Percentiles rank a stretch among this genome's conserved stretches.
phyloP scores from a whole-genome alignment of 2,888 invertebrate genomes.

The Drosophila pullipes region DNA sequence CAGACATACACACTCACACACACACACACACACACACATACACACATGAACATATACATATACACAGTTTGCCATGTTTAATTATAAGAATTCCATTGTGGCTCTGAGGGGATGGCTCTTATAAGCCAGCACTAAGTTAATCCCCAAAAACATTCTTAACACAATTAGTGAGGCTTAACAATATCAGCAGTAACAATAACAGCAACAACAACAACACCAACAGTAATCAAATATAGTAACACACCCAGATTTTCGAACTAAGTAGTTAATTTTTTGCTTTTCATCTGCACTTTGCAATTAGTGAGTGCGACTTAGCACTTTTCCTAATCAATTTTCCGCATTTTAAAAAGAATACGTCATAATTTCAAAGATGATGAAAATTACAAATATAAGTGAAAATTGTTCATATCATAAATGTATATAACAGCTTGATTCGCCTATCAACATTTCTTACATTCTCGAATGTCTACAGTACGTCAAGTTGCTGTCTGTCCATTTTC shows the following conservation, averaged over 20 bases:
- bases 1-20: background rate
- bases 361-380: background rate
- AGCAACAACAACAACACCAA: background rate
- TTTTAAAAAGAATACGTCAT: background rate
- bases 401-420: too few relatives aligned
- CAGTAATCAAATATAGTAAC: background rate
- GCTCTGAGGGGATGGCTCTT: background rate
- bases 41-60: too few relatives aligned
- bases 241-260: background rate
- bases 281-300: background rate
- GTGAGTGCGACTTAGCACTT: background rate
- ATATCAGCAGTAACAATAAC: background rate
- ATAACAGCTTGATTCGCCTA: background rate
- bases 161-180: conserved; percentile 5
- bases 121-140: conserved; percentile 11
- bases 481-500: background rate
- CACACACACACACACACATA: background rate
- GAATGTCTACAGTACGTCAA: background rate
- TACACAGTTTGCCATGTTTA: conserved; percentile 3
- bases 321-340: background rate
- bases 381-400: too few relatives aligned
- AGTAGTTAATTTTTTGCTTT: background rate
- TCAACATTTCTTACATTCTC: background rate
- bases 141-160: conserved; percentile 13
- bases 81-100: conserved; percentile 15